Percentiles rank a stretch among this genome's conserved stretches.
Evolutionary conservation across 1,140 invertebrate genomes (phyloP).

Genomic region (Drosophila nigrodunni): DNA sequence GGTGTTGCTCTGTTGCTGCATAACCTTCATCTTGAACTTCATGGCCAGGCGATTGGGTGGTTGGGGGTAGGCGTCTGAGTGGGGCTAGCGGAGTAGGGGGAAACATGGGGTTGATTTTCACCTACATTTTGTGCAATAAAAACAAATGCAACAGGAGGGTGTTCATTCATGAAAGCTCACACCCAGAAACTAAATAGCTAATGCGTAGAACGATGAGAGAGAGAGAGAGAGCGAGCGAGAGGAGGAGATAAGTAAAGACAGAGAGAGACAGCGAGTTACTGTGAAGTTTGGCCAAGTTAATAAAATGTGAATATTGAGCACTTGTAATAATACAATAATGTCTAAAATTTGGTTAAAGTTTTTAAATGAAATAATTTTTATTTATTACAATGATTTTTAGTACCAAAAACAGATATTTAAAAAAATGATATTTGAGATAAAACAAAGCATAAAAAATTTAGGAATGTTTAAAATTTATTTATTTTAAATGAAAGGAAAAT

Average conservation of each 20-base stretch:
- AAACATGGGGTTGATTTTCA: conserved; percentile 34
- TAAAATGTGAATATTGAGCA: conserved; percentile 5
- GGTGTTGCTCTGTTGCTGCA: conserved; percentile 25
- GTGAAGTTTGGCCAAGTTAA: conserved; percentile 9
- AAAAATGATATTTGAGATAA: no score
- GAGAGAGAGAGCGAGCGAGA: neutral
- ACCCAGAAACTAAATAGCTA: conserved; percentile 32
- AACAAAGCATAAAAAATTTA: no score
- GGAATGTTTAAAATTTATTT: no score
- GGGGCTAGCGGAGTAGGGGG: conserved; percentile 2
- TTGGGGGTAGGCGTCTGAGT: conserved; percentile 1
- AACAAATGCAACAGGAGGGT: conserved; percentile 83
- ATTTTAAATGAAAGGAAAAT: no score
- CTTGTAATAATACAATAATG: neutral
- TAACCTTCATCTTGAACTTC: conserved; percentile 83
- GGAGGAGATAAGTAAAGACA: no score
- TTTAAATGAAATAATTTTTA: neutral
- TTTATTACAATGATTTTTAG: no score
- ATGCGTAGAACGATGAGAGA: conserved; percentile 20
- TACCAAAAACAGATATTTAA: no score
- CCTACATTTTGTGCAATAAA: conserved; percentile 54
- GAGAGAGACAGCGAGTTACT: neutral
- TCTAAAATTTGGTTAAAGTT: neutral
- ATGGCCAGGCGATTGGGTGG: conserved; percentile 42
- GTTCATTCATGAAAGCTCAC: conserved; percentile 76